Conservation (phyloP, 2,797 vertebrate species). For the Onychomys arenicola region DNA sequence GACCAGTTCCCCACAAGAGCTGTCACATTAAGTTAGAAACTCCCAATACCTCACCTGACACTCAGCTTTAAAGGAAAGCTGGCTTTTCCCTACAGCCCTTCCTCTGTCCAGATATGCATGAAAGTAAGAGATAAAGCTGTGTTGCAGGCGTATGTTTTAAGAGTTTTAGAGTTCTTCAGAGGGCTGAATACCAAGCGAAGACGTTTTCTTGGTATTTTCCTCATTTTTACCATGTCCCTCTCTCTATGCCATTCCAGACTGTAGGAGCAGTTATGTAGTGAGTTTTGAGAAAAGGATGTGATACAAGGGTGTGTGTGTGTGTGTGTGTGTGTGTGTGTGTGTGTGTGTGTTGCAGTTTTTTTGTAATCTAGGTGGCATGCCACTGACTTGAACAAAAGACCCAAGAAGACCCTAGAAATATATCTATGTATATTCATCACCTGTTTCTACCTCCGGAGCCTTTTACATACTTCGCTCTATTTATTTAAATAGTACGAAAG, state of each 20-base stretch:
- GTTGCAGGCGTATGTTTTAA: not conserved
- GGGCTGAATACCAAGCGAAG: not conserved
- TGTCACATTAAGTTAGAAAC: not conserved
- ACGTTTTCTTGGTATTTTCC: not conserved
- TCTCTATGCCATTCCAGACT: not conserved
- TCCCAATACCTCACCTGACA: not conserved
- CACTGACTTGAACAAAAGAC: not conserved
- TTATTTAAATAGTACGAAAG: not conserved
- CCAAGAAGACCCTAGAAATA: not conserved
- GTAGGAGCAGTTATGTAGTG: not conserved
- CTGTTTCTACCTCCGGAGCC: not conserved
- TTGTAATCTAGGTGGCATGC: not conserved
- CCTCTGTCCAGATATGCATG: not conserved
- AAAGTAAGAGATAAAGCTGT: not conserved
- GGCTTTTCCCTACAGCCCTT: not conserved
- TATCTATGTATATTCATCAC: not conserved
- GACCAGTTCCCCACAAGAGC: not conserved
- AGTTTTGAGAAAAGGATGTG: not conserved
- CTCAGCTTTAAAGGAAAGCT: not conserved
- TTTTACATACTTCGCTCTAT: not conserved
- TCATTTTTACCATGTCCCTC: not conserved
- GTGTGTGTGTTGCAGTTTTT: not conserved
- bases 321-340: not conserved
- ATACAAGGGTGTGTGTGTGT: not conserved
- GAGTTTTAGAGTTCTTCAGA: too few relatives aligned